A percentile compares a stretch with the other conserved stretches of the same genome.
Conservation (phyloP, 1,140 invertebrate genomes). For the Apis mellifera region DNA sequence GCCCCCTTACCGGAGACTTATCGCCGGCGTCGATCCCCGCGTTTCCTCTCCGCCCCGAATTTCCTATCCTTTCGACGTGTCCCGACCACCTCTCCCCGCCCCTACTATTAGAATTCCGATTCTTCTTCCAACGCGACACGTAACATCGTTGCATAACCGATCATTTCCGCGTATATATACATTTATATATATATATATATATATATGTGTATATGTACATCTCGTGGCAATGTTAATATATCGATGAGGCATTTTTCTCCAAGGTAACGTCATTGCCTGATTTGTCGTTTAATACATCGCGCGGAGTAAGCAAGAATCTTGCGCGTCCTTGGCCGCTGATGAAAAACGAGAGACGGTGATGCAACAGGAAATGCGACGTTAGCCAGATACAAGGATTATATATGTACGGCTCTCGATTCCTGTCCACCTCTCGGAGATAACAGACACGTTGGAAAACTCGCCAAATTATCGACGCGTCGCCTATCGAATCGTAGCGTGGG, state of each 20-base stretch:
- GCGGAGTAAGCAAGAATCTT: background rate
- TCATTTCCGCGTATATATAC: background rate
- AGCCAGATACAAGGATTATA: background rate
- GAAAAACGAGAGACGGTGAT: conserved; percentile 13
- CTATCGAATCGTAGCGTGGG: background rate
- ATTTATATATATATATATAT: too few species aligned
- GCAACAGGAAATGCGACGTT: conserved; percentile 37
- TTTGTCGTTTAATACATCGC: background rate
- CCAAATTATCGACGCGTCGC: background rate
- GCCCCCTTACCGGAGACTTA: background rate
- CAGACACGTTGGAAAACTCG: background rate
- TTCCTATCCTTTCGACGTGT: too few species aligned
- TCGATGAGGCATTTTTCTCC: background rate
- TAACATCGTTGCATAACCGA: background rate
- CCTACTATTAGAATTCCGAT: too few species aligned
- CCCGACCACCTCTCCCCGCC: background rate
- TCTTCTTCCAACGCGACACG: background rate
- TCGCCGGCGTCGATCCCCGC: conserved; percentile 1
- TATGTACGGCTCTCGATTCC: conserved; percentile 7
- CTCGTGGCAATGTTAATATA: background rate
- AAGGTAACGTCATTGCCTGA: background rate
- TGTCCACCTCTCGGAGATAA: background rate
- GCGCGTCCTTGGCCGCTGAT: background rate
- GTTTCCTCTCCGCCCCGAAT: background rate
- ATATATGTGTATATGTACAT: too few species aligned